A percentile compares a stretch with the other conserved stretches of the same genome.
Conservation (phyloP, 2,113 vertebrate genomes). For the Lycocorax pyrrhopterus region DNA sequence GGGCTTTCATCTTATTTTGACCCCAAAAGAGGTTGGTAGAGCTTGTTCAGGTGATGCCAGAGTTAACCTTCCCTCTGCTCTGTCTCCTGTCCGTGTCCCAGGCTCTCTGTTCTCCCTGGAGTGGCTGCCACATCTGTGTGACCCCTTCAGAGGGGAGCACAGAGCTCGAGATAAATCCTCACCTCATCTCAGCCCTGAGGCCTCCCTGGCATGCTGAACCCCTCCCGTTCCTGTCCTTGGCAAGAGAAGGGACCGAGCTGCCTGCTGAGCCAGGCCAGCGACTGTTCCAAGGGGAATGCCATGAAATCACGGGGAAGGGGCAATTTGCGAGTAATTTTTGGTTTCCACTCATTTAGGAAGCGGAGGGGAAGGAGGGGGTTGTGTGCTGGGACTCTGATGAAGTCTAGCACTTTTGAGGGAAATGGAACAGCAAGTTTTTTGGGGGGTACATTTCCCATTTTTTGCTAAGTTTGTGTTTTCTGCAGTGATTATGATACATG, state of each 20-base stretch:
- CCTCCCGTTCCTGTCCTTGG: background rate
- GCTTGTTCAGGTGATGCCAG: background rate
- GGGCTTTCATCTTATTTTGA: background rate
- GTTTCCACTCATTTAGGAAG: background rate
- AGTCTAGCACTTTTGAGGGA: background rate
- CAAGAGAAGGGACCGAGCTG: background rate
- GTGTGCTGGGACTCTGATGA: background rate
- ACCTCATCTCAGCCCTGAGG: fast-evolving
- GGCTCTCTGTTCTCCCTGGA: background rate
- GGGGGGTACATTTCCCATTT: background rate
- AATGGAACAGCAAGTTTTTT: background rate
- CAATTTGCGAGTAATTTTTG: background rate
- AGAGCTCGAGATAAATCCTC: background rate
- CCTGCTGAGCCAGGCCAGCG: background rate
- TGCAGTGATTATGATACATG: background rate
- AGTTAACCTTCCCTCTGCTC: background rate
- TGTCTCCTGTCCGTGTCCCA: background rate
- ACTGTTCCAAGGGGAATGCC: background rate
- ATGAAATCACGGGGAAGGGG: background rate
- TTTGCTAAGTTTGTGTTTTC: background rate
- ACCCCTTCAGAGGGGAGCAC: background rate
- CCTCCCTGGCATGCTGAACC: background rate
- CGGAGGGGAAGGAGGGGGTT: background rate
- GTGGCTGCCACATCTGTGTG: background rate
- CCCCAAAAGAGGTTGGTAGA: background rate